Conservation (phyloP, 2,888 invertebrate genomes). For the Venusia cambrica region DNA sequence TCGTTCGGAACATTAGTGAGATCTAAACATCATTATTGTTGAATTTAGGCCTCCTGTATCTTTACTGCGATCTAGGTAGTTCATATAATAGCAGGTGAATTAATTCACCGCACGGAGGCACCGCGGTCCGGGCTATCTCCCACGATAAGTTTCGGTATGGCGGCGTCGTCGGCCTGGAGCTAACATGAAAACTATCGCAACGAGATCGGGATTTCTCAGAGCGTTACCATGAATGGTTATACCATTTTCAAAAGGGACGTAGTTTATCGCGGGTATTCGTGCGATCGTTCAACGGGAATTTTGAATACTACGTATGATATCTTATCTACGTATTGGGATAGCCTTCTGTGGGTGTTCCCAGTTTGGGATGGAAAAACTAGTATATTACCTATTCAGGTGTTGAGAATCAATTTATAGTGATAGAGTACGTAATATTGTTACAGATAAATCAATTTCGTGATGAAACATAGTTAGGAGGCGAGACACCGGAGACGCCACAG, state of each 20-base stretch:
- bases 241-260: conserved; percentile 37
- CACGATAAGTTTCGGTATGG: conserved; percentile 57
- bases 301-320: too few relatives aligned
- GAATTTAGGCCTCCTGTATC: too few relatives aligned
- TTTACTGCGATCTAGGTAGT: conserved; percentile 70
- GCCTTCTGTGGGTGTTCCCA: too few relatives aligned
- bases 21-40: too few relatives aligned
- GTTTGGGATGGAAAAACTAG: too few relatives aligned
- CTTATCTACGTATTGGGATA: conserved; percentile 3
- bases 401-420: conserved; percentile 17
- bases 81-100: conserved; percentile 65
- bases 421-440: conserved; percentile 18
- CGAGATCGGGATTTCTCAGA: conserved; percentile 68
- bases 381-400: background rate
- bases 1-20: too few relatives aligned
- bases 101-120: conserved; percentile 71
- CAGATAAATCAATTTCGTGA: conserved; percentile 40
- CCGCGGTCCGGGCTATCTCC: conserved; percentile 48
- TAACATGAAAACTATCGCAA: conserved; percentile 66
- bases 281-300: conserved; percentile 32
- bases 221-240: conserved; percentile 52
- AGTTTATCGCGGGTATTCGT: conserved; percentile 56
- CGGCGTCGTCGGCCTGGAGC: conserved; percentile 42
- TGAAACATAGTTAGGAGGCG: conserved; percentile 39
- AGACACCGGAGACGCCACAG: conserved; percentile 33